phyloP scores from a whole-genome alignment of 2,797 vertebrate genomes.

The Fistularia commersonii region DNA sequence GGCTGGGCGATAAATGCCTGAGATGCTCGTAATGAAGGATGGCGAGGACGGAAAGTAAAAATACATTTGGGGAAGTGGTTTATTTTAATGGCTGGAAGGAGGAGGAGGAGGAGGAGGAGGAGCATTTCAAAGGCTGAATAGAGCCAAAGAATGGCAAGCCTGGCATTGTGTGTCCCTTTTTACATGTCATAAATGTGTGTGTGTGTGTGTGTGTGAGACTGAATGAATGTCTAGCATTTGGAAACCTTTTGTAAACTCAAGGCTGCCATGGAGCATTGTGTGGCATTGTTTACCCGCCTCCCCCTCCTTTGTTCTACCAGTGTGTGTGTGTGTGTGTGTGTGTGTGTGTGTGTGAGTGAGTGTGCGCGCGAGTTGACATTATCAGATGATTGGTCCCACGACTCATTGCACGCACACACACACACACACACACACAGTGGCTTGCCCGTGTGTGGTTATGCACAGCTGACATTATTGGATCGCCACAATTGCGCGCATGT shows the following conservation, averaged over 20 bases:
- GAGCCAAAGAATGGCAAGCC: slow-evolving; percentile 43
- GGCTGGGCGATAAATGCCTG: slow-evolving; percentile 14
- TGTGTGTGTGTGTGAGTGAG: slow-evolving; percentile 16
- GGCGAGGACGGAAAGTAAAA: slow-evolving; percentile 14
- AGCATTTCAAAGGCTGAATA: slow-evolving; percentile 41
- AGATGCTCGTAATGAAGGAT: slow-evolving; percentile 12
- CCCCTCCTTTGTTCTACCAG: slow-evolving; percentile 53
- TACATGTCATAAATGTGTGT: neutral
- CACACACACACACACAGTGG: no score
- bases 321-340: slow-evolving; percentile 34
- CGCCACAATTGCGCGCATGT: slow-evolving; percentile 6
- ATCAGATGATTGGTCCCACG: slow-evolving; percentile 62
- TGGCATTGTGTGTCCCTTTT: no score
- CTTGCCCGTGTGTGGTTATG: slow-evolving; percentile 37
- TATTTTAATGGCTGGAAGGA: slow-evolving; percentile 25
- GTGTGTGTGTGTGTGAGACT: slow-evolving; percentile 24
- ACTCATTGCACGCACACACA: slow-evolving; percentile 19
- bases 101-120: slow-evolving; percentile 11
- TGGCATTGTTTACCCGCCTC: slow-evolving; percentile 70
- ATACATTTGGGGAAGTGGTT: slow-evolving; percentile 2
- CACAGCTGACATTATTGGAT: slow-evolving; percentile 60
- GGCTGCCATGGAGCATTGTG: slow-evolving; percentile 69
- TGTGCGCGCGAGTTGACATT: slow-evolving; percentile 62
- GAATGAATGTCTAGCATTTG: slow-evolving; percentile 70
- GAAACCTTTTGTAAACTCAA: slow-evolving; percentile 70